Base-by-base conservation (phyloP, 2,797 vertebrate genomes). In the Phrynocephalus guinanensis region DNA sequence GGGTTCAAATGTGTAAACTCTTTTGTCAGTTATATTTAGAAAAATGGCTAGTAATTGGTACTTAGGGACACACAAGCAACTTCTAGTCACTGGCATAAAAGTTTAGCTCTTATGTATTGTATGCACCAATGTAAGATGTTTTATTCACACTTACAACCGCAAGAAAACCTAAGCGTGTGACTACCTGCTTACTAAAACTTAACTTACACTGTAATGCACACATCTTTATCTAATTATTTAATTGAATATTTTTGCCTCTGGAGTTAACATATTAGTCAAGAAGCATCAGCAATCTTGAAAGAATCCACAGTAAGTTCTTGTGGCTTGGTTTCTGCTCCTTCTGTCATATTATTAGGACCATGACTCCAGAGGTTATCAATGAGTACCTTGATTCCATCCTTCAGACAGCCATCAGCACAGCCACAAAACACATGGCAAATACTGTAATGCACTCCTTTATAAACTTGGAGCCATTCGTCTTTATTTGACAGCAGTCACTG, bases 151-250 rank as follows among this genome's bases (percentile, higher is more conserved):
- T 95, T 95, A 77, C 96, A 76, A 96, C 87, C 94, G 93, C 94
- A 94, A 93, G 86, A 94, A 95, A 94, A 94, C 33, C 91, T 92
- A 96, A 94, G 94, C 93, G 92, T 82, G 95, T 92, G 93, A 86
- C 95, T 93, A 96, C 95, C 91, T 94, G 93, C 90, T 94, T 91
- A 94, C 95, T 95, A 95, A 95, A 95, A 92, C 86, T 95, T 88
- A 93, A 96, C 96, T 94, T 95, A 96, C 84, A 78, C 52, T 56
- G 92, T 18, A 95, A 94, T 92, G 84, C 95, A 96, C 93, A 93
- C 85, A 94, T 93, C 87, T 80, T 89, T 89, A 95, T 93, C 91
- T 94, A 94, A 11, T 90, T 93, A 85, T 94, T 88, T 79, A 94
- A 90, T 79, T 92, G 79, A 80, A 11, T 88, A 63, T 84, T 86